Conservation (phyloP, 2,888 invertebrate genomes). For the Timema cristinae region DNA sequence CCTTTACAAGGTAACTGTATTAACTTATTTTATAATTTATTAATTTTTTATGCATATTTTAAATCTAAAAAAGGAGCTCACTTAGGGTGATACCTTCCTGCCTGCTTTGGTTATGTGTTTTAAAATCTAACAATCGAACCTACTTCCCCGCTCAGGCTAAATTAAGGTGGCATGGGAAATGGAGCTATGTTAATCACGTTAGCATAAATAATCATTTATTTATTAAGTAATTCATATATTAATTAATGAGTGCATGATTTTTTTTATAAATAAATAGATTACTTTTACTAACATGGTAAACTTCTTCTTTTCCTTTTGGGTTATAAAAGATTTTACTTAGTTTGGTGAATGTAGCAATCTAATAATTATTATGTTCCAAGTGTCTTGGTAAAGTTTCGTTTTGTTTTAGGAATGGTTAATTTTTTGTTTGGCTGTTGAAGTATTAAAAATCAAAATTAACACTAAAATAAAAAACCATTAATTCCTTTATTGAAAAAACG, state of each 20-base stretch:
- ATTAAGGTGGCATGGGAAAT: constrained; percentile 30
- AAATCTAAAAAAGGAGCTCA: neutral
- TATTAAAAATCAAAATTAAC: neutral
- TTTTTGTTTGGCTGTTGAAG: neutral
- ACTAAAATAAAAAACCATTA: neutral
- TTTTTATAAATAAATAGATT: neutral
- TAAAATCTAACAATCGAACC: constrained; percentile 22
- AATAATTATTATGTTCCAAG: constrained; percentile 7
- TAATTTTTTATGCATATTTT: constrained; percentile 4
- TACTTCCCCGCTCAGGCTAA: constrained; percentile 25
- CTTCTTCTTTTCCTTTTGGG: constrained; percentile 19
- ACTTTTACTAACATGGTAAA: constrained; percentile 25
- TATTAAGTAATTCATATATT: neutral
- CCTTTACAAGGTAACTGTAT: constrained; percentile 11
- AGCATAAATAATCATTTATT: constrained; percentile 8
- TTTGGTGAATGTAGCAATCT: constrained; percentile 19
- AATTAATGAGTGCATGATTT: constrained; percentile 22
- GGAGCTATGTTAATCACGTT: constrained; percentile 21
- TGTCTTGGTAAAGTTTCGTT: constrained; percentile 15
- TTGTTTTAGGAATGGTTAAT: constrained; percentile 21
- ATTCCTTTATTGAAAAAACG: neutral
- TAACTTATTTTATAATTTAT: constrained; percentile 8
- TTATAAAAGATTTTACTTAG: constrained; percentile 12
- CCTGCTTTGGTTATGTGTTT: constrained; percentile 28
- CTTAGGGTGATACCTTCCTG: constrained; percentile 26